Conservation (phyloP, 2,797 vertebrate species). For the Hippoglossus hippoglossus region DNA sequence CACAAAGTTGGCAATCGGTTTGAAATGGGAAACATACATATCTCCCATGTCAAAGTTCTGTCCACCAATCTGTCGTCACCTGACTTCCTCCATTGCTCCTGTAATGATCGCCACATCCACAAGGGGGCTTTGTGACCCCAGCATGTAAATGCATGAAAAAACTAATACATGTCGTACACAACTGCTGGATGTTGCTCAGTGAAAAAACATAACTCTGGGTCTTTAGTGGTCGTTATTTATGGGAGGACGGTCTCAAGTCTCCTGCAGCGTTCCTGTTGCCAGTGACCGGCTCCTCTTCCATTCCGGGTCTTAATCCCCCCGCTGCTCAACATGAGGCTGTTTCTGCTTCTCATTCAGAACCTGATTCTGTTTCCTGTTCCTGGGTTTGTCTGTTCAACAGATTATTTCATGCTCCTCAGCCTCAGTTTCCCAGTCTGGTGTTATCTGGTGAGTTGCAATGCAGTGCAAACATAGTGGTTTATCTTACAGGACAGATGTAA, state of each 20-base stretch:
- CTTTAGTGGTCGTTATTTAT: not conserved
- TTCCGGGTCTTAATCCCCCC: not conserved
- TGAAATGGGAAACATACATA: not conserved
- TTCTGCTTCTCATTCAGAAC: not conserved
- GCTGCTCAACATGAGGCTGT: not conserved
- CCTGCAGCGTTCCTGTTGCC: not conserved
- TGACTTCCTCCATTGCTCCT: not conserved
- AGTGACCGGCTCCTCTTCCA: slow-evolving; percentile 4
- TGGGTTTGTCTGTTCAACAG: not conserved
- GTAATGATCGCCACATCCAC: not conserved
- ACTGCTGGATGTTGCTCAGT: not conserved
- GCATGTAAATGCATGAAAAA: not conserved
- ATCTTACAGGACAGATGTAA: slow-evolving; percentile 1
- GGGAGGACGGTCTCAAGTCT: not conserved
- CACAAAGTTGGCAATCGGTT: not conserved
- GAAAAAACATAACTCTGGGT: not conserved
- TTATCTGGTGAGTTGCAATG: slow-evolving; percentile 3
- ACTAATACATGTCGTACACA: not conserved
- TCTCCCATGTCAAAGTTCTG: not conserved
- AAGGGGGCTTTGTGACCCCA: not conserved
- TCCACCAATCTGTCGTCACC: not conserved
- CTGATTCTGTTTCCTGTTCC: not conserved
- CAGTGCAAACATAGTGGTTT: not conserved
- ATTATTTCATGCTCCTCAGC: not conserved
- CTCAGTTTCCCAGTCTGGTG: slow-evolving; percentile 3